These are phyloP conservation scores for Merodon equestris DNA, from an alignment of 2,888 invertebrate genomes.

Conservation along the genomic window DNA sequence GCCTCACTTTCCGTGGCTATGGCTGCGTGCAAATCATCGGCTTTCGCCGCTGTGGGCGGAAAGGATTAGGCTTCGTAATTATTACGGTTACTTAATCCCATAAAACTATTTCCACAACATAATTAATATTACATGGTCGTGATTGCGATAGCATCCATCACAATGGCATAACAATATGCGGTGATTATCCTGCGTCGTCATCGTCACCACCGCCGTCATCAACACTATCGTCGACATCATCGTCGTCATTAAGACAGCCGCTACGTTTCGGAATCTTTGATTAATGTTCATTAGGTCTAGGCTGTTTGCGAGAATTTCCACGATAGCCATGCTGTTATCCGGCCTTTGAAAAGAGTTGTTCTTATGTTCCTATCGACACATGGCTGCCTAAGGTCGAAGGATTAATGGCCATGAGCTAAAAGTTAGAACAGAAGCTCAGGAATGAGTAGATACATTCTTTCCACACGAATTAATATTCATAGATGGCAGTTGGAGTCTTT, in stretches of 20 bases:
- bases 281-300: slow-evolving; percentile 62
- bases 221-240: neutral
- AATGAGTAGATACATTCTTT: neutral
- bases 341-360: no score
- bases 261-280: slow-evolving; percentile 57
- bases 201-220: neutral
- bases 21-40: neutral
- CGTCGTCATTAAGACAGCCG: slow-evolving; percentile 20
- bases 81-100: slow-evolving; percentile 62
- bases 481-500: slow-evolving; percentile 25
- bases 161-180: slow-evolving; percentile 52
- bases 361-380: slow-evolving; percentile 1
- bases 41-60: neutral
- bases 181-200: slow-evolving; percentile 41
- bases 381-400: slow-evolving; percentile 40
- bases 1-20: no score
- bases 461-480: slow-evolving; percentile 44
- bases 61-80: slow-evolving; percentile 55
- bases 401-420: slow-evolving; percentile 43
- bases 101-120: slow-evolving; percentile 63
- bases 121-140: slow-evolving; percentile 60
- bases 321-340: slow-evolving; percentile 5
- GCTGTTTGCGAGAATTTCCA: slow-evolving; percentile 34
- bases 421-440: slow-evolving; percentile 31
- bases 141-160: slow-evolving; percentile 61